Evolutionary conservation across 2,113 vertebrate genomes (phyloP), one percentile per base, ranked within the genome.

Genomic region (Edolisoma coerulescens): DNA sequence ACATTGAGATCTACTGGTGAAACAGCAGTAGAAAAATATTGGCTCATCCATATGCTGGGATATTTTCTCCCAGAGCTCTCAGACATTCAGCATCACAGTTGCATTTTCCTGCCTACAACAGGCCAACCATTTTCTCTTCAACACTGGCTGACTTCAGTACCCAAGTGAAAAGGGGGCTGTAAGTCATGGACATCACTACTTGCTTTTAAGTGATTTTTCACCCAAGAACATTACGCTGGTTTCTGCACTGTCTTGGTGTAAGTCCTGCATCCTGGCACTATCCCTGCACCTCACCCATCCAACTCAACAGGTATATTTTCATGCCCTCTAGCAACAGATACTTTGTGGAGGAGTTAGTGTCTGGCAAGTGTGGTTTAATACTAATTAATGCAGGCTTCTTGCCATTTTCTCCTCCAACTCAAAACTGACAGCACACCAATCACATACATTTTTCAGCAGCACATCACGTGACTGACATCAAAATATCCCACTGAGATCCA

Each of bases 251-350:
- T 52, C 67, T 54, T 17, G 2, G 45, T 42, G 12, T 42, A 80
- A 84, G 47, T 64, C 61, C 60, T 78, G 28, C 69, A 45, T 94
- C 77, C 65, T 73, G 37, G 35, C 68, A 78, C 41, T 61, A 6
- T 54, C 41, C 73, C 57, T 73, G 77, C 42, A 87, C 81, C 87
- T 95, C 39, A 1, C 41, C 44, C 49, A 84, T 73, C 49, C 50
- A 87, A 84, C 57, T 18, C 67, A 80, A 69, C 57, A 70, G 54
- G 59, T 63, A 44, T 59, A n/a, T 90, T 90, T 92, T 96, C 59
- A 52, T 80, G 65, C 84, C 93, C 84, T 94, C 57, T 47, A 83
- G 94, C 74, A 76, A 85, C 45, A 94, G 69, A 75, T 89, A 73
- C 81, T 83, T 65, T 45, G 63, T 4, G 5, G 82, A 93, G 70